Conservation (phyloP, 2,797 vertebrate genomes). For the Malacoctenus gilli region DNA sequence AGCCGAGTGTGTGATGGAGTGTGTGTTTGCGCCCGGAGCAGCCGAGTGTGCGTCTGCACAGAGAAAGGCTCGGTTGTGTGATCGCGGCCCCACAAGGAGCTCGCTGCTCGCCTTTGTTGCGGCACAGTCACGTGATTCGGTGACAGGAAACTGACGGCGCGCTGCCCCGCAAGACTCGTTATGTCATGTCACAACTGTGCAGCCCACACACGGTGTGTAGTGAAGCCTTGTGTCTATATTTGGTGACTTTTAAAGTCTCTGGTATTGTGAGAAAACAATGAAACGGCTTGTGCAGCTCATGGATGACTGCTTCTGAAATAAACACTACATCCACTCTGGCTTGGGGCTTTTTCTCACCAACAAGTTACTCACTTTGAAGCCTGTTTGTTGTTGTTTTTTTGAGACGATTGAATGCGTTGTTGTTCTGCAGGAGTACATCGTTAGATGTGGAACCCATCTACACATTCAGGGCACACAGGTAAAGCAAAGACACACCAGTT, state of each 20-base stretch:
- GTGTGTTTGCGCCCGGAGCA: neutral
- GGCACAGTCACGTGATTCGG: slow-evolving; percentile 12
- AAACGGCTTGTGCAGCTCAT: neutral
- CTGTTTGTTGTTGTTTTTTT: neutral
- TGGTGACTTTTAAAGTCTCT: slow-evolving; percentile 13
- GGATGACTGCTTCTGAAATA: neutral
- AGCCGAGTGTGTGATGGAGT: neutral
- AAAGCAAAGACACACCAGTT: slow-evolving; percentile 74
- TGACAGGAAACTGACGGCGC: slow-evolving; percentile 29
- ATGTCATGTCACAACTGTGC: slow-evolving; percentile 22
- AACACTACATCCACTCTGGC: neutral
- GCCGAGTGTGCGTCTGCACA: no score
- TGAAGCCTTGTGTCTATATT: slow-evolving; percentile 27
- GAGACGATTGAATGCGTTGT: slow-evolving; percentile 8
- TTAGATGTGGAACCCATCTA: slow-evolving; percentile 98
- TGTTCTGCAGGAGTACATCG: slow-evolving; percentile 88
- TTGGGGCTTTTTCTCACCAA: neutral
- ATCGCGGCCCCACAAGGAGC: slow-evolving; percentile 2
- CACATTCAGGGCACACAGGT: slow-evolving; percentile 98
- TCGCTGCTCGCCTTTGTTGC: slow-evolving; percentile 5
- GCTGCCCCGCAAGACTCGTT: slow-evolving; percentile 15
- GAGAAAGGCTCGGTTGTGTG: slow-evolving; percentile 12
- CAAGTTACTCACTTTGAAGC: neutral
- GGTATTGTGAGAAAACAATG: neutral
- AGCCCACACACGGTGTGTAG: slow-evolving; percentile 30